These are phyloP conservation scores for Sebastes variabilis DNA, from an alignment of 2,797 vertebrate genomes.

Conservation along the genomic window DNA sequence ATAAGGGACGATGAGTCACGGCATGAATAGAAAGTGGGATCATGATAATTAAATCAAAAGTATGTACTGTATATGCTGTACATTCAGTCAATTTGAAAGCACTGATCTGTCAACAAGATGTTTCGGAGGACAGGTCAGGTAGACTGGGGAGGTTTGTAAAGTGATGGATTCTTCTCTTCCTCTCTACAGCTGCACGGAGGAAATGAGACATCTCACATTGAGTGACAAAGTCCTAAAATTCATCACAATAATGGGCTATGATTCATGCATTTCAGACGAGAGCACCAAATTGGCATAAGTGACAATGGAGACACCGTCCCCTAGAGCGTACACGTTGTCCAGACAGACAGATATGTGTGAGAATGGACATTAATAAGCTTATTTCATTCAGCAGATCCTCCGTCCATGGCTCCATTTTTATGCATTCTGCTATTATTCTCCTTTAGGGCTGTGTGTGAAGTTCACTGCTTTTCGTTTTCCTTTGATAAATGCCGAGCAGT, in stretches of 20 bases:
- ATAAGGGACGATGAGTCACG: constrained; percentile 12
- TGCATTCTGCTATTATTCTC: constrained; percentile 21
- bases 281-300: constrained; percentile 76
- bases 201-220: constrained; percentile 22
- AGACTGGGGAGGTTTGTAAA: background rate
- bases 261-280: constrained; percentile 72
- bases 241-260: constrained; percentile 61
- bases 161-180: background rate
- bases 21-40: background rate
- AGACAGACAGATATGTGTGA: constrained; percentile 68
- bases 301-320: constrained; percentile 66
- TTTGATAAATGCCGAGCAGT: constrained; percentile 22
- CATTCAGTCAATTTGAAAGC: background rate
- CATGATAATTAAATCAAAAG: background rate
- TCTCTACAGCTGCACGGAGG: background rate
- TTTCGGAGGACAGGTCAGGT: background rate
- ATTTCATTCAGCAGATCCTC: constrained; percentile 71
- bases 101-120: background rate
- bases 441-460: constrained; percentile 18
- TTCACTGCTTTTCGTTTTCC: constrained; percentile 25
- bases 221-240: constrained; percentile 60
- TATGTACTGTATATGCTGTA: background rate
- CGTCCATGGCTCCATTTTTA: constrained; percentile 37
- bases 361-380: constrained; percentile 70
- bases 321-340: constrained; percentile 66